Evolutionary conservation across 2,797 vertebrate species (phyloP).

Genomic region (Rousettus madagascariensis): DNA sequence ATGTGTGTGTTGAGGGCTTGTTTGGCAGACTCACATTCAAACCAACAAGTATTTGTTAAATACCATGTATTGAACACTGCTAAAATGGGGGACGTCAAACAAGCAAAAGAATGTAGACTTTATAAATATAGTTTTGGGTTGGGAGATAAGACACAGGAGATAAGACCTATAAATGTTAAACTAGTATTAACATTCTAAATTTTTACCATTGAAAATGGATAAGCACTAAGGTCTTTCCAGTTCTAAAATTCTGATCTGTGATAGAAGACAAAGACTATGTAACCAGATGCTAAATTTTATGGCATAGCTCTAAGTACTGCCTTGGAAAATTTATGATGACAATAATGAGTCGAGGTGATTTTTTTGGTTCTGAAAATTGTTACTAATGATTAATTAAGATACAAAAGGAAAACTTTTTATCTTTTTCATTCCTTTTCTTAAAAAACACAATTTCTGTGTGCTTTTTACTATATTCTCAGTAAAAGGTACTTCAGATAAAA

Average conservation of each 20-base stretch:
- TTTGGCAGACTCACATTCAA: background rate
- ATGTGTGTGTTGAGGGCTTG: background rate
- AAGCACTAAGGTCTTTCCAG: background rate
- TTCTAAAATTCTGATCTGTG: background rate
- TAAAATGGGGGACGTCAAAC: background rate
- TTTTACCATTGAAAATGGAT: background rate
- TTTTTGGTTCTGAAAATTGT: background rate
- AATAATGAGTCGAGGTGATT: background rate
- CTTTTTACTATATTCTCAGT: background rate
- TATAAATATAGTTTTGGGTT: background rate
- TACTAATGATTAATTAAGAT: background rate
- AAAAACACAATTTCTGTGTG: background rate
- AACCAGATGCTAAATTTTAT: background rate
- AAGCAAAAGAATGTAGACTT: background rate
- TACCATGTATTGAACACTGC: background rate
- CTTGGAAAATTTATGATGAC: background rate
- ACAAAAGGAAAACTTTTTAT: background rate
- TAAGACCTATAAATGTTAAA: background rate
- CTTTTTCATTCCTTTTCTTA: background rate
- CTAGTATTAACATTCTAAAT: background rate
- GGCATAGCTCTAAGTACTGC: background rate
- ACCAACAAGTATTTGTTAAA: background rate
- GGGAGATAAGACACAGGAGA: background rate
- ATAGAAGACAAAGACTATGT: background rate
- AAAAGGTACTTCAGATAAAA: slow-evolving; percentile 18